phyloP scores from a whole-genome alignment of 2,797 vertebrate genomes.

The Esox masquinongy region DNA sequence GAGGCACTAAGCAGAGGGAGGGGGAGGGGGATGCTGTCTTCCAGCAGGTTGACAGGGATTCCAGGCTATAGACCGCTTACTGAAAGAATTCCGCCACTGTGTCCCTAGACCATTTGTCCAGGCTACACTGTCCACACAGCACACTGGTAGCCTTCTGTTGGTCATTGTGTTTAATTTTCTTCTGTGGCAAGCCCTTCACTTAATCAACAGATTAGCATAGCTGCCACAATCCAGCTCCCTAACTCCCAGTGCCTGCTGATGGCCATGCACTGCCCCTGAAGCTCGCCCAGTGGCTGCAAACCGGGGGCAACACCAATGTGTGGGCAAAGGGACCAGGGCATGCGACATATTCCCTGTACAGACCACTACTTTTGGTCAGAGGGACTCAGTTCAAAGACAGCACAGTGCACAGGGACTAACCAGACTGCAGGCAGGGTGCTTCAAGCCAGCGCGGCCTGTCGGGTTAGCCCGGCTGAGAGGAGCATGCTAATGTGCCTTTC shows the following conservation, averaged over 20 bases:
- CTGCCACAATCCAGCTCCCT: slow-evolving; percentile 39
- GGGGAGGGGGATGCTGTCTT: slow-evolving; percentile 37
- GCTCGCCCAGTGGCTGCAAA: slow-evolving; percentile 19
- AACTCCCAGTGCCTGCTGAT: slow-evolving; percentile 34
- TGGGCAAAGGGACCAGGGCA: slow-evolving; percentile 36
- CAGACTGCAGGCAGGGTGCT: slow-evolving; percentile 30
- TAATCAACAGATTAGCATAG: slow-evolving; percentile 41
- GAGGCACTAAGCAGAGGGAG: slow-evolving; percentile 24
- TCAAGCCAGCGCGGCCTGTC: slow-evolving; percentile 50
- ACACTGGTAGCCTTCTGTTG: slow-evolving; percentile 21
- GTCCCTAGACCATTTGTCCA: slow-evolving; percentile 34
- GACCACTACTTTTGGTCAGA: background rate
- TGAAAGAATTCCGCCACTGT: background rate
- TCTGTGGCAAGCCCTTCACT: slow-evolving; percentile 35
- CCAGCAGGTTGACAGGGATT: slow-evolving; percentile 45
- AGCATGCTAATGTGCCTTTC: slow-evolving; percentile 55
- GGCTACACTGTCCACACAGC: slow-evolving; percentile 37
- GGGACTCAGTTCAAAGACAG: background rate
- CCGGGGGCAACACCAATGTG: slow-evolving; percentile 41
- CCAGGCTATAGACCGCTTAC: slow-evolving; percentile 31
- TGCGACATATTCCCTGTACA: slow-evolving; percentile 8
- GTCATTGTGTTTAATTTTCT: slow-evolving; percentile 27
- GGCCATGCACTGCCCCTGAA: slow-evolving; percentile 32
- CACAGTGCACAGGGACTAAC: no score
- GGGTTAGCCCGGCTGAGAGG: slow-evolving; percentile 49